Base-by-base conservation (phyloP, 2,113 vertebrate genomes). In the Micronycteris hirsuta region DNA sequence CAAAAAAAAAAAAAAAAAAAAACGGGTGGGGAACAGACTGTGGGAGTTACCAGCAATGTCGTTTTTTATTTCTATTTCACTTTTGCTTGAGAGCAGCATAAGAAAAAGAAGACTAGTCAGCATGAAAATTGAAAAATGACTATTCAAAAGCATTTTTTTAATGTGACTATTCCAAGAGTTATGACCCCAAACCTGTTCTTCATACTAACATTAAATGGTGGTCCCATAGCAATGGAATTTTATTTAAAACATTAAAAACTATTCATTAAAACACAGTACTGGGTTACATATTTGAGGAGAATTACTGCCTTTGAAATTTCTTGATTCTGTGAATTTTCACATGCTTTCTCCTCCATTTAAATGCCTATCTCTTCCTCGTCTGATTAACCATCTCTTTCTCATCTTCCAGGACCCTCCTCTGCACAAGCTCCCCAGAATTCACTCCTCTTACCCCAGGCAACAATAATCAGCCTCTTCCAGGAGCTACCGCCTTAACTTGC, bases 221-320 rank as follows among this genome's bases (percentile, higher is more conserved):
- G 19, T 73, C 24, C n/a, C 81, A 63, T 71, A 65, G 68, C 12
- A 73, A 4, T 52, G 77, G 47, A 70, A 43, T 31, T 92, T 84
- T 74, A 87, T 58, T 80, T 80, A 93, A 84, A 94, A 74, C 56
- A 70, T 33, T 87, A 78, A 43, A 54, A 88, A 38, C 45, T 93
- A 58, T 38, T 16, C 67, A 43, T 65, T 56, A 4, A 82, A 95
- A 86, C 49, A 33, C 19, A 73, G 14, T 45, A 68, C 36, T 41
- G 24, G 41, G 20, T 78, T 74, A 70, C 54, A 36, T n/a, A 81
- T 70, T 93, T 91, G 43, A 73, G 19, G 49, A 78, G 19, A 91
- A 89, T 45, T 36, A 45, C 38, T 91, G 41, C 15, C n/a, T 89
- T 86, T 81, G 15, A 81, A 77, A 86, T 86, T 15, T 19, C 41